phyloP scores from a whole-genome alignment of 2,113 vertebrate species.

The Amazona guildingii region DNA sequence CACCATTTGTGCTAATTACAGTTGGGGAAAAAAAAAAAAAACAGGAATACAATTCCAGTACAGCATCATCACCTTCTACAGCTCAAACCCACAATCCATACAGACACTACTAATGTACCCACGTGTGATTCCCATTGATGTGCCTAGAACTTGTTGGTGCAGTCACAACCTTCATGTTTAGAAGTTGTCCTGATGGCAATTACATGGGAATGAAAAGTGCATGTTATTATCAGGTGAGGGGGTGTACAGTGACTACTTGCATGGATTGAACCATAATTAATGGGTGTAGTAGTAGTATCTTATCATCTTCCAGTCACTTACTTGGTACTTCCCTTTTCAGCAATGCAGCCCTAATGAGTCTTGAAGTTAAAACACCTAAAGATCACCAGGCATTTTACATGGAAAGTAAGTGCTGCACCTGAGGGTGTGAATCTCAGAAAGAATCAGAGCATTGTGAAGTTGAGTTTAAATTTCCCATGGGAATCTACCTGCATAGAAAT shows the following conservation, averaged over 20 bases:
- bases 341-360: neutral
- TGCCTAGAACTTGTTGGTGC: neutral
- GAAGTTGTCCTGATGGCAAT: neutral
- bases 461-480: neutral
- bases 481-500: neutral
- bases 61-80: neutral
- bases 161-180: neutral
- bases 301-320: neutral
- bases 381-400: neutral
- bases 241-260: neutral
- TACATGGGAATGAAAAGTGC: neutral
- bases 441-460: neutral
- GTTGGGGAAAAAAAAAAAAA: neutral
- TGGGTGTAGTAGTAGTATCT: neutral
- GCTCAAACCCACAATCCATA: neutral
- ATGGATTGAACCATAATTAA: neutral
- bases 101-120: fast-evolving
- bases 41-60: neutral
- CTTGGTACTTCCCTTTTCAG: neutral
- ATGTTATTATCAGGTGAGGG: neutral
- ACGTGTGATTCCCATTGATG: fast-evolving
- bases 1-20: neutral
- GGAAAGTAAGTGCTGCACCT: neutral
- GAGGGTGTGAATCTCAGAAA: neutral
- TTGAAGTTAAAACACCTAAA: neutral